Evolutionary conservation across 2,797 vertebrate genomes (phyloP), one percentile per base, ranked within the genome.

Genomic region (Alca torda): DNA sequence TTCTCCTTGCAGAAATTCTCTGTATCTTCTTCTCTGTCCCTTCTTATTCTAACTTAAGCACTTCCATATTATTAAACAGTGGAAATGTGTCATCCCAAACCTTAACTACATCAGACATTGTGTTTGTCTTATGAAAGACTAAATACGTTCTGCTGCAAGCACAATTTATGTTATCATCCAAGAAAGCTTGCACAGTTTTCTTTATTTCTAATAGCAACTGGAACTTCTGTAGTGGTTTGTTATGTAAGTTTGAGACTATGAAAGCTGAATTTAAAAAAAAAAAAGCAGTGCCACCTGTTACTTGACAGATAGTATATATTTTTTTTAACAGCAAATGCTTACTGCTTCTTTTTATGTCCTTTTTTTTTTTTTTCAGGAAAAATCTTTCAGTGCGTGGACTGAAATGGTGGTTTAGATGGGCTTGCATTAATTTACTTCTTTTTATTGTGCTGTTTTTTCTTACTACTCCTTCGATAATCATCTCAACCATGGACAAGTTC

Each of bases 381-480:
- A 99, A 99, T 95, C 98, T 99, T 31, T 99, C 99, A 0, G 91
- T 99, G 88, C 97, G 48, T 67, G 99, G 99, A 15, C 72, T 98
- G 51, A 86, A 41, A 37, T 99, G 99, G 99, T 99, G 98, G 98
- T 48, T 98, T 12, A 98, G 99, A 70, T 99, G 98, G 84, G 41
- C 99, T 70, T 91, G 97, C 72, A 97, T 99, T 95, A 99, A 99
- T 98, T 77, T 98, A 37, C 77, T 97, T 0, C 98, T 99, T 81
- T 99, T 99, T 89, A 15, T 99, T 94, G 98, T 99, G 81, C 98
- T 99, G 37, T 99, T 99, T 96, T 99, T 99, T 97, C 98, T 99
- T 96, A 99, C 99, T 7, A 99, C 99, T 12, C 99, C 99, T 67
- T 98, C 99, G 74, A 99, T 99, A 97, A 99, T 99, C 83, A 99